Percentiles rank a stretch among this genome's conserved stretches.
phyloP scores from a whole-genome alignment of 53 echinoderm and acorn worm genomes.

The Mesocentrotus franciscanus region DNA sequence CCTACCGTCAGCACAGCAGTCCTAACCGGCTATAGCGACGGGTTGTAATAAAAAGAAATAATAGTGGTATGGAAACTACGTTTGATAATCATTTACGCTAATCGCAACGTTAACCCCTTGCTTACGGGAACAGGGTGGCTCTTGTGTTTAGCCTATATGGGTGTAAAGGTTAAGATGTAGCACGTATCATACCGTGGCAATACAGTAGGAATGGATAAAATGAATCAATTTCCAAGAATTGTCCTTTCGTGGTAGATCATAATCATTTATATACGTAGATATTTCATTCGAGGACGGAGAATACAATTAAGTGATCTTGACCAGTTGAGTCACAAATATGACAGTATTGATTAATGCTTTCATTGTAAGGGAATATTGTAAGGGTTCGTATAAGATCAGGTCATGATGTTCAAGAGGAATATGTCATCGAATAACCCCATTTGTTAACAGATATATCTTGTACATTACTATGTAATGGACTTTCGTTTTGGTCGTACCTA shows the following conservation, averaged over 20 bases:
- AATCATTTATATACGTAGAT: too few relatives aligned
- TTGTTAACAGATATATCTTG: not conserved
- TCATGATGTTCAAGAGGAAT: too few relatives aligned
- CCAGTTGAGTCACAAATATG: not conserved
- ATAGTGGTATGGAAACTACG: slow-evolving; percentile 28
- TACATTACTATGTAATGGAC: not conserved
- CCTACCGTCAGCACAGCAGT: slow-evolving; percentile 32
- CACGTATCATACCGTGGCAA: too few relatives aligned
- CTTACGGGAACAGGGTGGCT: too few relatives aligned
- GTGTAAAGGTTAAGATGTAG: too few relatives aligned
- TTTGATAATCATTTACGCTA: not conserved
- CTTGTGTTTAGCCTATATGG: too few relatives aligned
- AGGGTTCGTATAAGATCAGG: too few relatives aligned
- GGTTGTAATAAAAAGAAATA: slow-evolving; percentile 43
- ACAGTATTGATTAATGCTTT: not conserved
- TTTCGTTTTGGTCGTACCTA: not conserved
- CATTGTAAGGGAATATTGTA: not conserved
- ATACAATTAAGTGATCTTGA: too few relatives aligned
- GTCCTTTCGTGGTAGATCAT: too few relatives aligned
- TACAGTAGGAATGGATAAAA: too few relatives aligned
- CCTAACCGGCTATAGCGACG: slow-evolving; percentile 3
- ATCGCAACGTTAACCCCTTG: not conserved
- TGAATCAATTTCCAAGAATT: too few relatives aligned
- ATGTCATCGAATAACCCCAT: not conserved
- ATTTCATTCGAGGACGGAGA: too few relatives aligned